These are phyloP conservation scores for Poeciliopsis presidionis DNA, from an alignment of 2,797 vertebrate genomes.

Conservation along the genomic window DNA sequence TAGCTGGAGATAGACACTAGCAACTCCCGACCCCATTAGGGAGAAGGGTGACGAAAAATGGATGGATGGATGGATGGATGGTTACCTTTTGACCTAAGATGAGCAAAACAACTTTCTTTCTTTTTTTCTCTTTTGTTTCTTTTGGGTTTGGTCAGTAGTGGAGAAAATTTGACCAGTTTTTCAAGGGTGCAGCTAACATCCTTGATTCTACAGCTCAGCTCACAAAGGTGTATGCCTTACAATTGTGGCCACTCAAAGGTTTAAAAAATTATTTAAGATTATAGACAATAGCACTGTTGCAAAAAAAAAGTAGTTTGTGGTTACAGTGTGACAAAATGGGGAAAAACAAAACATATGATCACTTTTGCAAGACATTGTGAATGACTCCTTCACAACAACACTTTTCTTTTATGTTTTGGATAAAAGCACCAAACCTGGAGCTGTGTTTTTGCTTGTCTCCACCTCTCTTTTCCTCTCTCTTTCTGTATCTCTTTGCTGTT, in stretches of 20 bases:
- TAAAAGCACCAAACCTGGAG: not conserved
- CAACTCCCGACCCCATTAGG: no score
- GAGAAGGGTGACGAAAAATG: no score
- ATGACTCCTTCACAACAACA: not conserved
- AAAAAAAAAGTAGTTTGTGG: not conserved
- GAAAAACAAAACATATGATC: not conserved
- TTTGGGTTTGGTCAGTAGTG: not conserved
- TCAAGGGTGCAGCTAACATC: not conserved
- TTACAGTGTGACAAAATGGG: not conserved
- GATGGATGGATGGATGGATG: no score
- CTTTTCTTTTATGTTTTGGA: no score
- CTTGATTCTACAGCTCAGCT: not conserved
- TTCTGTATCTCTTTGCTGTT: not conserved
- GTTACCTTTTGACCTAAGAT: not conserved
- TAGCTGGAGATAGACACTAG: no score
- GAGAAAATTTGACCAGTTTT: not conserved
- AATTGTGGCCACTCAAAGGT: not conserved
- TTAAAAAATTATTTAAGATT: not conserved
- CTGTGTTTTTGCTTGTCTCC: not conserved
- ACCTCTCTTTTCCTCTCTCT: not conserved
- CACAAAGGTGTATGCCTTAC: not conserved
- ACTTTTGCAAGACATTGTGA: not conserved
- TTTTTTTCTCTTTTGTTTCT: not conserved
- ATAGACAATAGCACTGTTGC: not conserved
- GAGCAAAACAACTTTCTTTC: not conserved